Evolutionary conservation across 2,888 invertebrate genomes (phyloP), one percentile per base, ranked within the genome.

Genomic region (Timandra comae): DNA sequence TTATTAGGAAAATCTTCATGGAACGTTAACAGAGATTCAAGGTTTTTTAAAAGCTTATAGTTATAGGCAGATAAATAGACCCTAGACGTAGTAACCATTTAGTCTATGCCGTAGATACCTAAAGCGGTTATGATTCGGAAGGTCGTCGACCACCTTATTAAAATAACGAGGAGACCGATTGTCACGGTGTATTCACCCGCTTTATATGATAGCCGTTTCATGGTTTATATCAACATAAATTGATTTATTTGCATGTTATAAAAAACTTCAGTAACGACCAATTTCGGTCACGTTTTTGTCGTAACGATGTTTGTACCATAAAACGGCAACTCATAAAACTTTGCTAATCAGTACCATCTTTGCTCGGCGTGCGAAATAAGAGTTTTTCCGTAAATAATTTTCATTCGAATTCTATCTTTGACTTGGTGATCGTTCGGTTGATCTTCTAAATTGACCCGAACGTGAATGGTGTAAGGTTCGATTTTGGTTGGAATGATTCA

Each of bases 331-430:
- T 74, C 73, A 77, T 74, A 70, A 78, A 82, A 82, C 79, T 84
- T 84, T 77, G 63, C 59, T 77, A 78, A 82, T 82, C 74, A 74
- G 69, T 50, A 52, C 60, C 67, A 68, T 67, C 68, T 73, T 72
- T 62, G 70, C 66, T 52, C 49, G 43, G 60, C 64, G 59, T 61
- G 68, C 71, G 63, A 73, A 78, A 75, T 74, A 76, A 73, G 37
- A 47, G 39, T 50, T 65, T 75, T 69, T 68, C 64, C 64, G 71
- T 70, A 77, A 79, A 82, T 79, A 79, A 82, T 76, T 75, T 70
- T 68, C 67, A 70, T 66, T 64, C 62, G 61, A 75, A 74, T 76
- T 79, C 75, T 72, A 80, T 80, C 70, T 80, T 74, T 80, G 78
- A 78, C 76, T 77, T 57, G 49, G 67, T 68, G 73, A 78, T 74